Percentiles rank a stretch among this genome's conserved stretches.
Evolutionary conservation across 2,888 invertebrate species (phyloP).

Genomic region (Rugalucina vietnamica): DNA sequence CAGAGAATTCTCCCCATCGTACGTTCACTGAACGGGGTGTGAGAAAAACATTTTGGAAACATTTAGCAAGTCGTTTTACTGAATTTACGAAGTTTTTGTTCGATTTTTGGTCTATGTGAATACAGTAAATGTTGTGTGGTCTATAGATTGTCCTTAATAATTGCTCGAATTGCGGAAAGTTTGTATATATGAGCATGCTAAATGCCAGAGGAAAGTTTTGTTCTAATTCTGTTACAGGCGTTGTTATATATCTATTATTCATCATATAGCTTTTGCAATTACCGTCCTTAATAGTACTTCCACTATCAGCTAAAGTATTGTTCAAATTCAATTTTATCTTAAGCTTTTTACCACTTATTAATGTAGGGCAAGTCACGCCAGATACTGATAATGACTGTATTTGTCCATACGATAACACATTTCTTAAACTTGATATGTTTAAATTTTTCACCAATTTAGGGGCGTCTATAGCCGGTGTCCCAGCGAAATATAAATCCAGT

Average conservation of each 20-base stretch:
- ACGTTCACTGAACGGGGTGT: slow-evolving; percentile 64
- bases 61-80: slow-evolving; percentile 51
- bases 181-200: slow-evolving; percentile 67
- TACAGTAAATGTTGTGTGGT: slow-evolving; percentile 76
- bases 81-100: slow-evolving; percentile 33
- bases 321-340: neutral
- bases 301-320: too few species aligned
- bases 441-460: neutral
- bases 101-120: slow-evolving; percentile 73
- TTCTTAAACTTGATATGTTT: neutral
- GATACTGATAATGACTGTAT: neutral
- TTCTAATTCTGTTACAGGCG: slow-evolving; percentile 50
- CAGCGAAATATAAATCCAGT: neutral
- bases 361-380: neutral
- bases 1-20: slow-evolving; percentile 73
- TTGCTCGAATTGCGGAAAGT: slow-evolving; percentile 66
- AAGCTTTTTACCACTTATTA: neutral
- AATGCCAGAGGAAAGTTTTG: slow-evolving; percentile 70
- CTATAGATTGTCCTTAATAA: slow-evolving; percentile 73
- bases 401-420: neutral
- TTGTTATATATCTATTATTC: slow-evolving; percentile 49
- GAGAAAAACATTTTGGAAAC: slow-evolving; percentile 73
- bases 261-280: slow-evolving; percentile 54
- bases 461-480: neutral
- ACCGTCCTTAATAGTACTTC: slow-evolving; percentile 10